Base-by-base conservation (phyloP, 35 echinoderm and acorn worm genomes). In the Antedon bifida region DNA sequence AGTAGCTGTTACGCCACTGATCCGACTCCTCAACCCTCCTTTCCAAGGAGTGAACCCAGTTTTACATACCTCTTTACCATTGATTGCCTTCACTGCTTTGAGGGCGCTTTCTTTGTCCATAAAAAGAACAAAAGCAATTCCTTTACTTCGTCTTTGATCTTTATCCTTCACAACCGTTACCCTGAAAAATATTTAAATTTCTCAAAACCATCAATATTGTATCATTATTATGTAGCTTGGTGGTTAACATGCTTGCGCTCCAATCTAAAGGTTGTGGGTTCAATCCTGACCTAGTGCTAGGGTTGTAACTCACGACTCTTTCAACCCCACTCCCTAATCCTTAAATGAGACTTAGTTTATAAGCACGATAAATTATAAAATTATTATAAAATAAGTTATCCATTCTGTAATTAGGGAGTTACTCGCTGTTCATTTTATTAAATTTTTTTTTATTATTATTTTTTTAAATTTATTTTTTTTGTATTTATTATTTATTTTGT, bases 121-220 rank as follows among this genome's bases (percentile, higher is more conserved):
- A 76, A 90, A 97, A 28, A 97, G 79, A 36, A 97, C 85, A 76
- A 97, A 97, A 2, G 94, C 94, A 26, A 92, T 83, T 30, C 94
- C 94, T 83, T 92, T 97, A 75, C 94, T 97, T 55, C 81, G 89
- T 79, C 94, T 84, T 23, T 87, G 92, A 36, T 90, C 90, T 74
- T 97, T 96, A 46, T 97, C 94, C 79, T 92, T 97, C 17, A 90
- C 77, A 34, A 97, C 75, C 29, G 94, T 97, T 5, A 97, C 94
- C 82, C 94, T 97, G 34, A 29, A 79, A 87, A n/a, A 34, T n/a
- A n/a, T n/a, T n/a, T n/a, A n/a, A 82, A 16, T 39, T 80, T 42
- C n/a, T n/a, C 14, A 14, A 42, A 42, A 42, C 14, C 38, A 88
- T 38, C 26, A 29, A 55, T 5, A 78, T 31, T 7, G 3, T 46